Evolutionary conservation across 2,888 invertebrate species (phyloP).

Genomic region (Coenonympha arcania): DNA sequence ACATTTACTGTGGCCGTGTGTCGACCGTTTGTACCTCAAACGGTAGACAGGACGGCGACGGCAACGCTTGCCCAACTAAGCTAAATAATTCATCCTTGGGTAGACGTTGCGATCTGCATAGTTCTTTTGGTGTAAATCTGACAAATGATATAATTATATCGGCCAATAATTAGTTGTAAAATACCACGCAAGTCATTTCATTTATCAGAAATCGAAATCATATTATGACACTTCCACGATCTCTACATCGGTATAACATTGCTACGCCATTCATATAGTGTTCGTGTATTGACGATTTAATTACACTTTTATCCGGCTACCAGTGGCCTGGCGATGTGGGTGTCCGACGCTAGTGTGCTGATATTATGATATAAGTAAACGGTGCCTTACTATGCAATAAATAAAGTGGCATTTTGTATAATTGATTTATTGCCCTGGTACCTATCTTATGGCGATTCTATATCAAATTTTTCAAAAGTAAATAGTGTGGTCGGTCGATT

Average conservation of each 20-base stretch:
- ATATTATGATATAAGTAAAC: slow-evolving; percentile 42
- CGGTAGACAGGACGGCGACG: too few relatives aligned
- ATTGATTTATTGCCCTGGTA: too few relatives aligned
- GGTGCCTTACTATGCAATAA: slow-evolving; percentile 33
- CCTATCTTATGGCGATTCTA: too few relatives aligned
- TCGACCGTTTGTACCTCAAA: too few relatives aligned
- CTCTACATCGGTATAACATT: slow-evolving; percentile 44
- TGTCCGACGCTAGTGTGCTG: slow-evolving; percentile 68
- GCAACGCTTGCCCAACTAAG: too few relatives aligned
- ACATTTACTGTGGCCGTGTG: too few relatives aligned
- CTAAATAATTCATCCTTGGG: too few relatives aligned
- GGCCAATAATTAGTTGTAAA: not conserved
- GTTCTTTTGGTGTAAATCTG: too few relatives aligned
- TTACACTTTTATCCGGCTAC: slow-evolving; percentile 69
- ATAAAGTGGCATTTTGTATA: slow-evolving; percentile 6
- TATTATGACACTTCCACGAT: slow-evolving; percentile 33
- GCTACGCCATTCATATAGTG: slow-evolving; percentile 57
- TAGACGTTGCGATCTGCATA: too few relatives aligned
- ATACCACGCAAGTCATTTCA: not conserved
- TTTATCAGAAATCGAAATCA: too few relatives aligned
- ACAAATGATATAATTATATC: not conserved
- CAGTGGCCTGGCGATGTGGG: slow-evolving; percentile 66
- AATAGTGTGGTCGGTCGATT: too few relatives aligned
- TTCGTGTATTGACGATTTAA: slow-evolving; percentile 73
- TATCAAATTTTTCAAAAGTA: too few relatives aligned